phyloP scores from a whole-genome alignment of 2,797 vertebrate genomes.

The Sebastes alutus region DNA sequence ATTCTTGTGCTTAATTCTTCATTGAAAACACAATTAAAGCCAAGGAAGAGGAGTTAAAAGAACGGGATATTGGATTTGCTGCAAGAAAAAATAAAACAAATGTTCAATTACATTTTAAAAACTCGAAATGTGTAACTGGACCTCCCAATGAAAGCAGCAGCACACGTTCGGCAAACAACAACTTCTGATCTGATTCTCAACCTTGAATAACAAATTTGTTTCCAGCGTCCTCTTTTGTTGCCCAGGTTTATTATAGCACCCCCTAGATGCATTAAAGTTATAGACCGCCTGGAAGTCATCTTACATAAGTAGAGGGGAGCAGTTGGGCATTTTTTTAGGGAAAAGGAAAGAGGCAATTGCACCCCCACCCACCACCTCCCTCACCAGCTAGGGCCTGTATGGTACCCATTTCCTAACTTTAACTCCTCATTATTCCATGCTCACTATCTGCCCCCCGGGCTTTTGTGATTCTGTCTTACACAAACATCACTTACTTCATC shows the following conservation, averaged over 20 bases:
- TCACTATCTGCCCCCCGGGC: conserved; percentile 26
- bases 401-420: conserved; percentile 61
- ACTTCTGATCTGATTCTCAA: neutral
- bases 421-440: conserved; percentile 52
- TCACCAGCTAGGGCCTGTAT: conserved; percentile 17
- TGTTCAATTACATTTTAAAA: neutral
- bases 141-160: neutral
- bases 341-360: conserved; percentile 41
- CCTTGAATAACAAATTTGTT: neutral
- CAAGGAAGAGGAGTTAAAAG: neutral
- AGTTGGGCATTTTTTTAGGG: conserved; percentile 18
- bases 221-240: neutral
- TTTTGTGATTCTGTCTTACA: conserved; percentile 45
- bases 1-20: neutral
- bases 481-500: conserved; percentile 60
- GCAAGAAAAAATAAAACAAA: neutral
- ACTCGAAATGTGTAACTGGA: neutral
- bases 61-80: neutral
- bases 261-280: conserved; percentile 21
- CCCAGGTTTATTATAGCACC: conserved; percentile 20
- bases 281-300: conserved; percentile 32
- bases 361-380: conserved; percentile 4
- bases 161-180: neutral
- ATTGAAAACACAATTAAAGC: neutral
- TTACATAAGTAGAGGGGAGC: conserved; percentile 18